Base-by-base conservation (phyloP, 2,888 invertebrate species). In the Deilephila elpenor region DNA sequence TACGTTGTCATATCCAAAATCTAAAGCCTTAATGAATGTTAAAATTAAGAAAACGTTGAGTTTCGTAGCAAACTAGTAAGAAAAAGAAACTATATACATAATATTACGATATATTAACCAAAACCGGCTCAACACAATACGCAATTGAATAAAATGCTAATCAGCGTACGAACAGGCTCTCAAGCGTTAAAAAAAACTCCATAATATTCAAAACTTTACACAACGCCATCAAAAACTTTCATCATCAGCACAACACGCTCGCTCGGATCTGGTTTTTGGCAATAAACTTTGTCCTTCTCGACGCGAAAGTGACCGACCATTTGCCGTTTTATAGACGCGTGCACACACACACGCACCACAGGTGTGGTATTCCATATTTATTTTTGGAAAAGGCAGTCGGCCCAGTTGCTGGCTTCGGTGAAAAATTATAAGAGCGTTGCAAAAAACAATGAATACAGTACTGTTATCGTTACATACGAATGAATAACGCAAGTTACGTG, bases 371-470 rank as follows among this genome's bases (percentile, higher is more conserved):
- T 74, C 51, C 72, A 59, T 75, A 61, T 76, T 76, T 79, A 76
- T 78, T 79, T 81, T 77, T 19, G 74, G 76, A 77, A 60, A 61
- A 73, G 44, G 51, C 17, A 51, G 74, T 77, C 76, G 76, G 80
- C 76, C 76, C 76, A 32, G 67, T 60, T 74, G 74, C 71, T 72
- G 71, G 75, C 75, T 73, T 75, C 71, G 71, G 60, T 67, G 73
- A 72, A 74, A 75, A 79, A 78, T 78, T 78, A 78, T 77, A 74
- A 78, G 78, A 77, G 51, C 78, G 61, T 74, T 62, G 75, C 44
- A 74, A 75, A 71, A 74, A 75, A 29, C 74, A 72, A 59, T 74
- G 71, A n/a, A n/a, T 44, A 19, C 37, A 37, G 37, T 62, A 67
- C 67, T 71, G 70, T 59, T 77, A 76, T 77, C 70, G 67, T 74